Evolutionary conservation across 2,113 vertebrate genomes (phyloP).

Genomic region (Corapipo altera): DNA sequence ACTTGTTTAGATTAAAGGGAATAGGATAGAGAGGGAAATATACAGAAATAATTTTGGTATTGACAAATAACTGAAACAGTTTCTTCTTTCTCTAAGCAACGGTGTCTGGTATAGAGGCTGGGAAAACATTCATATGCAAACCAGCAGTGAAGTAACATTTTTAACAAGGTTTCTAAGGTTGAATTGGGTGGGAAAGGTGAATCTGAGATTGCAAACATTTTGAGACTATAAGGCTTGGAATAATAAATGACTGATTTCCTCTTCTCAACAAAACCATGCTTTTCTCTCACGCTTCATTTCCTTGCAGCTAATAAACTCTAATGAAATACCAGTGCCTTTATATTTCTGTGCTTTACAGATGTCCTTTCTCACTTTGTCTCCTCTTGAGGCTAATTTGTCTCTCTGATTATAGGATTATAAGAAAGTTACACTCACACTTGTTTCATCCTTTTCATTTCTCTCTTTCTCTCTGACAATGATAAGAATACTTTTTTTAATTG

Average conservation of each 20-base stretch:
- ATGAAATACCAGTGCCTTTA: conserved; percentile 4
- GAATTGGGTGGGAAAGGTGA: background rate
- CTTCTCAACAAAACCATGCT: background rate
- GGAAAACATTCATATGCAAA: background rate
- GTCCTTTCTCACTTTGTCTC: conserved; percentile 27
- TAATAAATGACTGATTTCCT: conserved; percentile 53
- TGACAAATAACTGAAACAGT: background rate
- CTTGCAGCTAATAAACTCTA: conserved; percentile 48
- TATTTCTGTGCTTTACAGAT: conserved; percentile 1
- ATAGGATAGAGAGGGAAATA: background rate
- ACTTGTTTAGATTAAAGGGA: background rate
- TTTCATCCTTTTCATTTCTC: background rate
- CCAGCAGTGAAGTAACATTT: background rate
- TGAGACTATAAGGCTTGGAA: background rate
- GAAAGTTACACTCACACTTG: background rate
- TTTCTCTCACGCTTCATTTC: conserved; percentile 47
- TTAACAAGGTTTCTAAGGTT: background rate
- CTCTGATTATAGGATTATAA: background rate
- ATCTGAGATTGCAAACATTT: background rate
- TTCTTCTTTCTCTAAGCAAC: background rate
- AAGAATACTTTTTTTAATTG: background rate
- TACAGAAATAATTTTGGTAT: background rate
- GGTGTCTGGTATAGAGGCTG: background rate
- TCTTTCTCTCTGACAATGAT: background rate
- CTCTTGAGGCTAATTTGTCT: conserved; percentile 24